Percentiles rank a stretch among this genome's conserved stretches.
Conservation (phyloP, 2,113 vertebrate genomes). For the Crotalus viridis region DNA sequence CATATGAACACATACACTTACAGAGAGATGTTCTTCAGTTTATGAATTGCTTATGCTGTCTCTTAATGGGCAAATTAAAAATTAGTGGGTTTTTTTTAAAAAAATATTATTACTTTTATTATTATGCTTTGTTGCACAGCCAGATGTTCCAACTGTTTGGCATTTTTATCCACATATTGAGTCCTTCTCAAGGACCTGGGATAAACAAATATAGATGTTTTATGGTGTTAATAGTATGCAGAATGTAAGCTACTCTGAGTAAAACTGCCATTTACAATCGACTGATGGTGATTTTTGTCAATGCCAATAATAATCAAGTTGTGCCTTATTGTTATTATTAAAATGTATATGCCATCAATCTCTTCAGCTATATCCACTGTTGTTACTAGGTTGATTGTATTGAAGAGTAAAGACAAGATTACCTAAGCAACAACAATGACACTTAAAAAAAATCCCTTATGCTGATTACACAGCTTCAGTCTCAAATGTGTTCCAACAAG, state of each 20-base stretch:
- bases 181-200: not conserved
- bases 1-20: not conserved
- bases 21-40: not conserved
- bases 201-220: not conserved
- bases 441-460: not conserved
- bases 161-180: not conserved
- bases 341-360: not conserved
- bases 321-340: not conserved
- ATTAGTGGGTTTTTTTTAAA: conserved; percentile 4
- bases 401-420: not conserved
- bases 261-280: not conserved
- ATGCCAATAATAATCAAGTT: not conserved
- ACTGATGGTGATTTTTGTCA: not conserved
- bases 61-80: not conserved
- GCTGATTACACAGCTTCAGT: not conserved
- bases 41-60: conserved; percentile 9
- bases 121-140: not conserved
- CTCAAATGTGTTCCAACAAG: not conserved
- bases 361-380: not conserved
- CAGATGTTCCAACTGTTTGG: not conserved
- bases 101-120: not conserved
- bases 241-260: not conserved
- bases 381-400: not conserved
- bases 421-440: not conserved
- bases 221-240: not conserved